Evolutionary conservation across 2,113 vertebrate genomes (phyloP).

Genomic region (Cichladusa arquata): DNA sequence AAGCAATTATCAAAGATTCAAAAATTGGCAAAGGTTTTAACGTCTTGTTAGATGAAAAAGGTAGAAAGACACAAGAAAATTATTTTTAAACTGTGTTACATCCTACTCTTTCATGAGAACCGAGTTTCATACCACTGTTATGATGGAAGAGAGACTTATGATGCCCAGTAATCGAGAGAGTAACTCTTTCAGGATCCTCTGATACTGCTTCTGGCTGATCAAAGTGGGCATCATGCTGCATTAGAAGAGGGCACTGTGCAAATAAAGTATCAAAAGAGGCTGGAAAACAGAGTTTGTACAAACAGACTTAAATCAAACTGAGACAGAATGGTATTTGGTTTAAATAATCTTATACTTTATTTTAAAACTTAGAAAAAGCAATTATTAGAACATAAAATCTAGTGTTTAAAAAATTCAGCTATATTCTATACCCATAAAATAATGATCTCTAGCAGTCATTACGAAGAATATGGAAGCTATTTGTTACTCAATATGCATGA

Average conservation of each 20-base stretch:
- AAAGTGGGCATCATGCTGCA: fast-evolving
- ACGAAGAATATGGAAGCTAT: neutral
- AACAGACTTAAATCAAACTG: neutral
- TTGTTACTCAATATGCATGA: neutral
- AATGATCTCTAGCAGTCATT: neutral
- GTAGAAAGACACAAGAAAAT: neutral
- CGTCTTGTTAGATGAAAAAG: neutral
- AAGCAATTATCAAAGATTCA: neutral
- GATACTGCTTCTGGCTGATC: neutral
- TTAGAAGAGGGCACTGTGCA: neutral
- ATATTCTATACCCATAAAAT: neutral
- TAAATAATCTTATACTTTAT: conserved; percentile 5
- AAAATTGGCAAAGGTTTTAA: neutral
- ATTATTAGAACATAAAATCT: neutral
- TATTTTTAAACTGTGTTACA: neutral
- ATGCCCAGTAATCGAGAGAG: neutral
- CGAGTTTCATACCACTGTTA: neutral
- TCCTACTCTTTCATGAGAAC: neutral
- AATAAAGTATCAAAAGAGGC: neutral
- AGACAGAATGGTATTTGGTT: neutral
- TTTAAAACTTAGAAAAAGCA: neutral
- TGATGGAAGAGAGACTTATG: neutral
- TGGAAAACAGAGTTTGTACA: neutral
- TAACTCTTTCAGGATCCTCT: neutral
- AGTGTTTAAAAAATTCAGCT: neutral